Conservation (phyloP, 2,888 invertebrate genomes). For the Crocallis elinguaria region DNA sequence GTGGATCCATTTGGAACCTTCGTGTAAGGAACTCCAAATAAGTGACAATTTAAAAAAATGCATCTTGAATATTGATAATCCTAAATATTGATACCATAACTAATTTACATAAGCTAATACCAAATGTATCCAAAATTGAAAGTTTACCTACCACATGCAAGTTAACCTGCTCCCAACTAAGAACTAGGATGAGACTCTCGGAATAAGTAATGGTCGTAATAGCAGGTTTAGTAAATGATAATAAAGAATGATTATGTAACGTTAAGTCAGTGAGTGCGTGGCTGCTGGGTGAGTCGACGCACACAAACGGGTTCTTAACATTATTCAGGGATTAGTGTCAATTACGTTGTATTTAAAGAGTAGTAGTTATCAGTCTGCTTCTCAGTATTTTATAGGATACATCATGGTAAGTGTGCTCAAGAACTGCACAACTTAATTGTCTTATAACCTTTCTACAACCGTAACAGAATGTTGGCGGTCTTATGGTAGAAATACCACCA, state of each 20-base stretch:
- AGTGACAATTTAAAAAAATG: no score
- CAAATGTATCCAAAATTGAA: conserved; percentile 19
- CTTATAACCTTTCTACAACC: no score
- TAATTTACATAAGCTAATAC: conserved; percentile 17
- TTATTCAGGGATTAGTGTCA: conserved; percentile 14
- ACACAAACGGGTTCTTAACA: background rate
- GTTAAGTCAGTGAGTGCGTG: conserved; percentile 35
- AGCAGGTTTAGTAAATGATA: conserved; percentile 43
- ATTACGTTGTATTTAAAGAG: no score
- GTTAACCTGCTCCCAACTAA: conserved; percentile 4
- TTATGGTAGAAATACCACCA: no score
- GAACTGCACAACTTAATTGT: no score
- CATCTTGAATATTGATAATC: background rate
- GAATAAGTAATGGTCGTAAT: conserved; percentile 32
- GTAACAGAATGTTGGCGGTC: no score
- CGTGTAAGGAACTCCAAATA: no score
- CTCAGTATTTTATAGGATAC: no score
- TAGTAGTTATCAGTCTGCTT: no score
- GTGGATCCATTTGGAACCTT: no score
- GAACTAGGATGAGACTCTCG: conserved; percentile 8
- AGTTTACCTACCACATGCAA: conserved; percentile 23
- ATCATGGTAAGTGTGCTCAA: no score
- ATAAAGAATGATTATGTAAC: conserved; percentile 41
- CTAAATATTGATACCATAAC: background rate
- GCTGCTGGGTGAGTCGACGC: background rate